Base-by-base conservation (phyloP, 2,888 invertebrate species). In the Agrypnus murinus region DNA sequence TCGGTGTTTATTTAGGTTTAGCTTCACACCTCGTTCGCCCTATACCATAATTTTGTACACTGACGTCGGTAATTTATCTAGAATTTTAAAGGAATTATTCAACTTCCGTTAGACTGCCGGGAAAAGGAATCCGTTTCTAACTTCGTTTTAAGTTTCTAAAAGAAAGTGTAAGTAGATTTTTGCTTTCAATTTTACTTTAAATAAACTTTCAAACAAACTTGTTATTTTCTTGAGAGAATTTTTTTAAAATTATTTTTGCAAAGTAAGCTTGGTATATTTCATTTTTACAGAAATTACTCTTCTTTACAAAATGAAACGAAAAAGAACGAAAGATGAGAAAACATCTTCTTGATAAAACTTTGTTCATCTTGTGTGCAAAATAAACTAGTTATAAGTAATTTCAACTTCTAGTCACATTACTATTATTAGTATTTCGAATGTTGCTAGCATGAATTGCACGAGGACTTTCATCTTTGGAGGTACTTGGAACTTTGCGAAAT, bases 1-100 rank as follows among this genome's bases (percentile, higher is more conserved):
- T 62, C 55, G 19, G 58, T 70, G 65, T 70, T 70, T 70, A 70
- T 70, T 65, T 66, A 53, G 69, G 65, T 65, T 69, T 69, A 68
- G 55, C 45, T 65, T 65, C 64, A 58, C 55, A 69, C 62, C 69
- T 69, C 63, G 64, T 69, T 63, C 63, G 32, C 55, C 55, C 43
- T 14, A 32, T 40, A 15, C 48, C 36, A 69, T 69, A 64, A 63
- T 64, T 69, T 69, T 40, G 40, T 53, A 48, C 48, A 48, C 34
- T 43, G 40, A 60, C 57, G 40, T 34, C 15, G 46, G 46, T 50
- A 69, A 69, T 57, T 55, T 69, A 64, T 57, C 40, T 53, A 14
- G 15, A 64, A 64, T 53, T 50, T 25, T 64, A 50, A 50, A 38
- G 46, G n/a, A 59, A 59, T 40, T 43, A 59, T 36, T 36, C 55